Percentiles rank a stretch among this genome's conserved stretches.
These are phyloP conservation scores for Drosophila arizonae DNA, from an alignment of 1,140 invertebrate species.

Conservation along the genomic window DNA sequence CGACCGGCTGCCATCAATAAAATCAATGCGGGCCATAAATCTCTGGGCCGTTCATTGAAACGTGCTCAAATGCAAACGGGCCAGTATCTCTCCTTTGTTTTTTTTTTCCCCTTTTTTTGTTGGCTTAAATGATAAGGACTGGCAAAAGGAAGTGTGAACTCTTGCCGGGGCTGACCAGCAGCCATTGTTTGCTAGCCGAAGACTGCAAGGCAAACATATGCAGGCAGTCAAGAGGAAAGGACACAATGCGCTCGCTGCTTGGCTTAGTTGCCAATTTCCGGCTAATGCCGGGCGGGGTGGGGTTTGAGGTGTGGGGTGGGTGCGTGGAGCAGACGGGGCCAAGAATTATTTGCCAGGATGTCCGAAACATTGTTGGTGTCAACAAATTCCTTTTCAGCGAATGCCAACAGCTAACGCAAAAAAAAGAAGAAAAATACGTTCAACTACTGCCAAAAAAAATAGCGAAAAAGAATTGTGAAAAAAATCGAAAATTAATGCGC, in stretches of 20 bases:
- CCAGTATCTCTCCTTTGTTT: conserved; percentile 28
- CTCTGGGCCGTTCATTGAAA: conserved; percentile 69
- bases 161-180: conserved; percentile 47
- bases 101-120: background rate
- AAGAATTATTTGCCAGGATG: conserved; percentile 81
- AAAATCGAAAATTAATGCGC: conserved; percentile 60
- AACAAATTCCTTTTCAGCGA: conserved; percentile 73
- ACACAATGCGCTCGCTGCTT: conserved; percentile 68
- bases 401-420: conserved; percentile 51
- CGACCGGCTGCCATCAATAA: conserved; percentile 62
- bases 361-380: conserved; percentile 82
- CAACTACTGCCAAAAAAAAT: conserved; percentile 39
- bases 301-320: background rate
- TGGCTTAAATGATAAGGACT: conserved; percentile 53
- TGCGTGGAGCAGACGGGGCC: conserved; percentile 4
- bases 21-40: conserved; percentile 77
- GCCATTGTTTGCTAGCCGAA: conserved; percentile 57
- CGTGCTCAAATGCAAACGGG: conserved; percentile 60
- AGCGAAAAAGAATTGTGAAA: conserved; percentile 10
- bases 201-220: conserved; percentile 60
- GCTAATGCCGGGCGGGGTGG: background rate
- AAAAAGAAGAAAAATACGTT: conserved; percentile 53
- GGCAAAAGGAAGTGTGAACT: conserved; percentile 49
- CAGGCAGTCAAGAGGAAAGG: conserved; percentile 73
- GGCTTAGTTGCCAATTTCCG: conserved; percentile 76